Percentiles rank a stretch among this genome's conserved stretches.
Evolutionary conservation across 1,140 invertebrate genomes (phyloP).

Genomic region (Drosophila varians): DNA sequence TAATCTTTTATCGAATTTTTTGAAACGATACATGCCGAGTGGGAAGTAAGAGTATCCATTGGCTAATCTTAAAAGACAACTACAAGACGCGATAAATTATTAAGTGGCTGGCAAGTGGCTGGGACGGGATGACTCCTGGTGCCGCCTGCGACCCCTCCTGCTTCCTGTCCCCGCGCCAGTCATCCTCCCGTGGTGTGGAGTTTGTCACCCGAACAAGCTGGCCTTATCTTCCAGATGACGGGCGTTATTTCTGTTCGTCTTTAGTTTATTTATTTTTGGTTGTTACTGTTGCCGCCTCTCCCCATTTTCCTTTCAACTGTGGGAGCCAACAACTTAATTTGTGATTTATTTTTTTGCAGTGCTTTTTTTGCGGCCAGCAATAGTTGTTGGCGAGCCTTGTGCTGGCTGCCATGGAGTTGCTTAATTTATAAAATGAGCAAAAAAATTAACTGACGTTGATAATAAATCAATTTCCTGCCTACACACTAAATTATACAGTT

Average conservation of each 20-base stretch:
- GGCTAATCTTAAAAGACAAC: too few species aligned
- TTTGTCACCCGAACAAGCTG: constrained; percentile 52
- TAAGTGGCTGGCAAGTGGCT: constrained; percentile 56
- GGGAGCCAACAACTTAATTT: constrained; percentile 81
- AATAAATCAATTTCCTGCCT: constrained; percentile 82
- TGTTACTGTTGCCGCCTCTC: constrained; percentile 23
- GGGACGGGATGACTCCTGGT: constrained; percentile 40
- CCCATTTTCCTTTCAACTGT: constrained; percentile 61
- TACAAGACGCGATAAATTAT: constrained; percentile 70
- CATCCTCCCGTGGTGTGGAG: constrained; percentile 51
- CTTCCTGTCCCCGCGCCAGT: constrained; percentile 12
- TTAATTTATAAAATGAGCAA: constrained; percentile 67
- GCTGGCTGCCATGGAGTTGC: constrained; percentile 58
- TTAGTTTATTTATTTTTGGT: constrained; percentile 42
- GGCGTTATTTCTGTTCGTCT: constrained; percentile 47
- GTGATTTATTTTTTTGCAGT: constrained; percentile 56
- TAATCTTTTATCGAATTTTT: too few species aligned
- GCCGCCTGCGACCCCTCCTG: not conserved
- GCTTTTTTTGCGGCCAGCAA: constrained; percentile 17
- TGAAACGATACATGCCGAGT: too few species aligned
- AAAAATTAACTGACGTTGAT: constrained; percentile 77
- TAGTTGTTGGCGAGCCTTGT: constrained; percentile 53
- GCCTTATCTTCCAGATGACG: constrained; percentile 63
- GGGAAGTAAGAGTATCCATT: too few species aligned
- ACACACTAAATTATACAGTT: constrained; percentile 80